Base-by-base conservation (phyloP, 1,140 invertebrate genomes). In the Sesamia nonagrioides region DNA sequence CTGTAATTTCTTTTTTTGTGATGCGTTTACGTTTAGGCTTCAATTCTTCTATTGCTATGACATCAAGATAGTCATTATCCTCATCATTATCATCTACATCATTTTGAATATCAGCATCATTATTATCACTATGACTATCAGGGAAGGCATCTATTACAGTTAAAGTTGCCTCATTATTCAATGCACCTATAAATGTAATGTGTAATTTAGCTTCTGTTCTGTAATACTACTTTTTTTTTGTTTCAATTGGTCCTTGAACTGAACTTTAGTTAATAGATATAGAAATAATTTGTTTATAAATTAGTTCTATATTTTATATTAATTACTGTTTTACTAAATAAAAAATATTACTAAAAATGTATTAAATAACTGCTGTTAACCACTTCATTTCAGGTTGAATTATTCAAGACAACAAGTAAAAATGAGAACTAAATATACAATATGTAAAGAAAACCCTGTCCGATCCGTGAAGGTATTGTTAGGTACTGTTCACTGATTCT, bases 11-110 rank as follows among this genome's bases (percentile, higher is more conserved):
- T 79, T 88, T 91, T 77, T 79, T 84, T 85, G 87, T 90, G 6
- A 78, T 84, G 35, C 85, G 80, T 52, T 90, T 89, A 17, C 58
- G 75, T 82, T 92, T 90, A 80, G 90, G 60, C 56, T 91, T 93
- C 15, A 94, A 81, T 73, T 85, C 83, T 52, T 91, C 90, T 58
- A 94, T 85, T 33, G 92, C 86, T 21, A 91, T 80, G 81, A 92
- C 84, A 74, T 89, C 80, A 63, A 84, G 54, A 79, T 79, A 78
- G 77, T 86, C 81, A 75, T 82, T 78, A 72, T 86, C 68, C 54
- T 81, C 80, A 45, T 83, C 77, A 63, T 75, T 27, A 18, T 75
- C 72, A 60, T 78, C 17, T 52, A 76, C 27, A 60, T 18, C 72
- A 60, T 72, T 61, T 37, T 63, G 52, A 0, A 54, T 54, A 11